A percentile compares a stretch with the other conserved stretches of the same genome.
These are phyloP conservation scores for Idris sp. DNA, from an alignment of 1,140 invertebrate species.

Conservation along the genomic window DNA sequence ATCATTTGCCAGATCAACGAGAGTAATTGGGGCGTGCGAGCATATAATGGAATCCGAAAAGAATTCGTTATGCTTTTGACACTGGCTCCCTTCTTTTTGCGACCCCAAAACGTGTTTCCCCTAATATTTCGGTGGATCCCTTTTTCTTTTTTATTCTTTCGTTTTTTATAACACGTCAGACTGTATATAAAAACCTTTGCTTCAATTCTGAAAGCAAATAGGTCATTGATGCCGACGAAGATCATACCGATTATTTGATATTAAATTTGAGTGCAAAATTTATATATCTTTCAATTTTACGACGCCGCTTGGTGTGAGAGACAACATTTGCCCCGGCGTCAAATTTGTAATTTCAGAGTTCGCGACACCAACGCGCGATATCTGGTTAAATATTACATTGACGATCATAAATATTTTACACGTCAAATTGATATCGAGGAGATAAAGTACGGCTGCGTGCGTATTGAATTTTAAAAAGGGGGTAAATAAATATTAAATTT, in stretches of 20 bases:
- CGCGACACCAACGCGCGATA: slow-evolving; percentile 10
- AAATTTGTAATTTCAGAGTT: slow-evolving; percentile 13
- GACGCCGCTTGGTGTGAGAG: no score
- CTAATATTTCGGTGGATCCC: slow-evolving; percentile 5
- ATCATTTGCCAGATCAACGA: slow-evolving; percentile 69
- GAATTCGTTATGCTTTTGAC: slow-evolving; percentile 68
- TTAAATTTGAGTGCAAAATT: slow-evolving; percentile 37
- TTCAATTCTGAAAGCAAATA: slow-evolving; percentile 35
- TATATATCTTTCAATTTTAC: slow-evolving; percentile 43
- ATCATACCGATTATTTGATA: slow-evolving; percentile 39
- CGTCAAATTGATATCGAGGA: slow-evolving; percentile 36
- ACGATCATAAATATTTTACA: slow-evolving; percentile 50
- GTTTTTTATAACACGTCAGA: no score
- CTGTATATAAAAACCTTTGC: no score
- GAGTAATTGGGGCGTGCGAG: slow-evolving; percentile 71
- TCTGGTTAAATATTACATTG: slow-evolving; percentile 31
- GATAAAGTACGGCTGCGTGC: slow-evolving; percentile 28
- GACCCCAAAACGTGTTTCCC: slow-evolving; percentile 3
- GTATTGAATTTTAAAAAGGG: slow-evolving; percentile 43
- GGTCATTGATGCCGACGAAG: slow-evolving; percentile 28
- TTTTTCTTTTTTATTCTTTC: background rate
- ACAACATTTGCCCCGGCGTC: background rate
- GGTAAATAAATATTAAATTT: slow-evolving; percentile 51
- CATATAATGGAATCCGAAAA: slow-evolving; percentile 71
- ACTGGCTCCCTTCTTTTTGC: slow-evolving; percentile 18